Evolutionary conservation across 37 sponge, comb jelly and placozoan genomes (phyloP).

Genomic region (Beroe forskalii): DNA sequence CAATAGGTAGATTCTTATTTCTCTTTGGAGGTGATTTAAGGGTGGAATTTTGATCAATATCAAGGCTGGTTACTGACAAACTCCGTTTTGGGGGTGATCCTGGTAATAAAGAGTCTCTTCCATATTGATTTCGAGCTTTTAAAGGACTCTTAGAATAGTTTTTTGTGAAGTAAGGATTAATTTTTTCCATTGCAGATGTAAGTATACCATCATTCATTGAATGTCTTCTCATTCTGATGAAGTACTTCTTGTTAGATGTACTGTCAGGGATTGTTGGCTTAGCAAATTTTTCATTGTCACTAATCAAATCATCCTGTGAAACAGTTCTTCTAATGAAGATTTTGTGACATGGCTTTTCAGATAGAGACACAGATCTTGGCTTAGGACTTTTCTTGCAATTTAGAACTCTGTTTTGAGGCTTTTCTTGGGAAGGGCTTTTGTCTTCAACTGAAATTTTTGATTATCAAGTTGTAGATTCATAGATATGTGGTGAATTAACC

Average conservation of each 20-base stretch:
- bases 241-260: background rate
- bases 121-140: background rate
- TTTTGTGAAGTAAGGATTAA: slow-evolving; percentile 58
- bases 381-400: background rate
- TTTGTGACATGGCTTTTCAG: slow-evolving; percentile 12
- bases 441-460: slow-evolving; percentile 6
- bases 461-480: no score
- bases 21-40: slow-evolving; percentile 35
- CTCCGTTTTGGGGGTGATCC: background rate
- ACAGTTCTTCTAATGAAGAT: slow-evolving; percentile 10
- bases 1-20: slow-evolving; percentile 2
- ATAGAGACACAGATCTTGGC: slow-evolving; percentile 32
- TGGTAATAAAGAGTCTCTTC: background rate
- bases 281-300: slow-evolving; percentile 13
- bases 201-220: slow-evolving; percentile 57
- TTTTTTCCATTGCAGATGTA: slow-evolving; percentile 26
- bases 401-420: background rate
- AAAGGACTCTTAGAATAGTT: slow-evolving; percentile 22
- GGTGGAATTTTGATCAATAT: background rate
- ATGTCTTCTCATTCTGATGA: slow-evolving; percentile 19
- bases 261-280: background rate
- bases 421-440: background rate
- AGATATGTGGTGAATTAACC: no score
- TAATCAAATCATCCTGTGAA: slow-evolving; percentile 36
- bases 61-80: background rate